A percentile compares a stretch with the other conserved stretches of the same genome.
These are phyloP conservation scores for Sciaenops ocellatus DNA, from an alignment of 2,797 vertebrate species.

Conservation along the genomic window DNA sequence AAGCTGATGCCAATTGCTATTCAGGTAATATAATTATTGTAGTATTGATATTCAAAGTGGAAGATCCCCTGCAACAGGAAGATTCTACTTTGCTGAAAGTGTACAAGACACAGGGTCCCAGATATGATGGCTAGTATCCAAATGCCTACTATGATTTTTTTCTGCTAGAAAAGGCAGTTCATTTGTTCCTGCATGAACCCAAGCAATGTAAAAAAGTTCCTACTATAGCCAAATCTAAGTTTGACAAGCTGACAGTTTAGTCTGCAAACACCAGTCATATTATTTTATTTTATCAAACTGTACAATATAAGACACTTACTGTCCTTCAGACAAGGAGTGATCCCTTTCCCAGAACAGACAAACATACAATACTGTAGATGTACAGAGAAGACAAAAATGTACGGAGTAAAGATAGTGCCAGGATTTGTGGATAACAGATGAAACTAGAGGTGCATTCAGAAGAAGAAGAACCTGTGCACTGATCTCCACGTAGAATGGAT, in stretches of 20 bases:
- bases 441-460: neutral
- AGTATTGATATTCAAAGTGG: neutral
- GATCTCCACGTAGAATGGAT: neutral
- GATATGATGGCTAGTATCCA: neutral
- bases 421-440: neutral
- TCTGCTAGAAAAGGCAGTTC: neutral
- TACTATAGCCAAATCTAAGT: neutral
- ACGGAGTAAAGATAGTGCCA: neutral
- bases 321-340: neutral
- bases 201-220: neutral
- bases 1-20: constrained; percentile 82
- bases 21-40: constrained; percentile 70
- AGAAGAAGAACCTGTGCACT: no score
- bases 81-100: neutral
- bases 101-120: neutral
- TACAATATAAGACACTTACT: no score
- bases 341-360: neutral
- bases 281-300: neutral
- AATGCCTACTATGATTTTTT: neutral
- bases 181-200: neutral
- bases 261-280: neutral
- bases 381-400: neutral
- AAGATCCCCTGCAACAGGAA: neutral
- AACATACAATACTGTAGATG: neutral
- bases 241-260: neutral